Evolutionary conservation across 2,113 vertebrate genomes (phyloP).

Genomic region (Malurus elegans): DNA sequence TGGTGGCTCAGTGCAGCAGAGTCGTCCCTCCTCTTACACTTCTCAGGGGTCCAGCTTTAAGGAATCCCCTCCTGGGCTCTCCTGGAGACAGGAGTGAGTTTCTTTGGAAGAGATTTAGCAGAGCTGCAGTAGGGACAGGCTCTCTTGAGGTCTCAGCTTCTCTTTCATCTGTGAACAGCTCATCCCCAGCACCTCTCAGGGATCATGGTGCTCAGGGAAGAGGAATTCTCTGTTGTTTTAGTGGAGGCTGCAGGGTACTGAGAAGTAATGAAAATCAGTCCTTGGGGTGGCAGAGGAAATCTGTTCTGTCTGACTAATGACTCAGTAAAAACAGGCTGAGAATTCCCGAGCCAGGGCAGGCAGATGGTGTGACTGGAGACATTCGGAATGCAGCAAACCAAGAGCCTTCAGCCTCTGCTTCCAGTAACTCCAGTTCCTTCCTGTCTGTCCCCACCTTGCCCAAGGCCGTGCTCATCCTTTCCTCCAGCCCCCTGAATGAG

Average conservation of each 20-base stretch:
- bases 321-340: background rate
- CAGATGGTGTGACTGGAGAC: background rate
- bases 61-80: background rate
- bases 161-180: background rate
- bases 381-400: background rate
- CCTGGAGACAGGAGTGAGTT: background rate
- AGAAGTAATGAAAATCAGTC: background rate
- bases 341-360: background rate
- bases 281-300: background rate
- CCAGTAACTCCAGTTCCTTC: background rate
- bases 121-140: background rate
- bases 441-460: background rate
- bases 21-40: background rate
- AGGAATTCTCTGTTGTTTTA: background rate
- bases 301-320: background rate
- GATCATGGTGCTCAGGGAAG: background rate
- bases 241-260: background rate
- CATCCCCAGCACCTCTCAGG: background rate
- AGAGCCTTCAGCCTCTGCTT: background rate
- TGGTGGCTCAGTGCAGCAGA: background rate
- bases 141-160: background rate
- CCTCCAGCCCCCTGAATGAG: background rate
- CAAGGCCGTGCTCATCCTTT: background rate
- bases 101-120: background rate
- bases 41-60: background rate